Evolutionary conservation across 2,113 vertebrate genomes (phyloP).

Genomic region (Sterrhoptilus dennistouni): DNA sequence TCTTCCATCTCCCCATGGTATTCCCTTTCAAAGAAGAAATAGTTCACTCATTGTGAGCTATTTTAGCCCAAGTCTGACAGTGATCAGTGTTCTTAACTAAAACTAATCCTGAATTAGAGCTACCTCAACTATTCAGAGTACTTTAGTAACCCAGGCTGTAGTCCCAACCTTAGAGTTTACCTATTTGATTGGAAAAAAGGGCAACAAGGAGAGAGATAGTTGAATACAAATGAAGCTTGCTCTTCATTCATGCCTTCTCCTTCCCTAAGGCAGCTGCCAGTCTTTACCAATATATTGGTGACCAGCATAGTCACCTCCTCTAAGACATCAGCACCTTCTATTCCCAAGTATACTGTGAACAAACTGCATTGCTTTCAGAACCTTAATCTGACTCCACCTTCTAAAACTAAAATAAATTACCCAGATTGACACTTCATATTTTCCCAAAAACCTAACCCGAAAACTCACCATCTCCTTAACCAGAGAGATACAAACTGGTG

Average conservation of each 20-base stretch:
- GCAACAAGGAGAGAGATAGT: not conserved
- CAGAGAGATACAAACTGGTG: not conserved
- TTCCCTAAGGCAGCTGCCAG: not conserved
- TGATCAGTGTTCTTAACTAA: not conserved
- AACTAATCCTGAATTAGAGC: not conserved
- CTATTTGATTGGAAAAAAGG: not conserved
- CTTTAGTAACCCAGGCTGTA: not conserved
- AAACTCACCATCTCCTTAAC: not conserved
- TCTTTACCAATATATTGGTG: not conserved
- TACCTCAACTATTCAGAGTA: not conserved
- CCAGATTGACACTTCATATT: not conserved
- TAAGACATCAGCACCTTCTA: not conserved
- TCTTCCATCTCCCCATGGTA: not conserved
- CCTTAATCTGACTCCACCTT: not conserved
- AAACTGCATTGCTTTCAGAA: rapidly evolving
- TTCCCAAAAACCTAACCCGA: not conserved
- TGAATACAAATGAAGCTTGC: not conserved
- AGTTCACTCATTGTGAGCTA: not conserved
- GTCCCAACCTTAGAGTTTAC: not conserved
- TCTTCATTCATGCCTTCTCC: not conserved
- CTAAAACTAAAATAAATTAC: not conserved
- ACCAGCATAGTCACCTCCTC: not conserved
- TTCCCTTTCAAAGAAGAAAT: not conserved
- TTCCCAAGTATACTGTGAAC: not conserved
- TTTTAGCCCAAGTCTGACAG: not conserved